phyloP scores from a whole-genome alignment of 2,113 vertebrate species.

The Paramisgurnus dabryanus region DNA sequence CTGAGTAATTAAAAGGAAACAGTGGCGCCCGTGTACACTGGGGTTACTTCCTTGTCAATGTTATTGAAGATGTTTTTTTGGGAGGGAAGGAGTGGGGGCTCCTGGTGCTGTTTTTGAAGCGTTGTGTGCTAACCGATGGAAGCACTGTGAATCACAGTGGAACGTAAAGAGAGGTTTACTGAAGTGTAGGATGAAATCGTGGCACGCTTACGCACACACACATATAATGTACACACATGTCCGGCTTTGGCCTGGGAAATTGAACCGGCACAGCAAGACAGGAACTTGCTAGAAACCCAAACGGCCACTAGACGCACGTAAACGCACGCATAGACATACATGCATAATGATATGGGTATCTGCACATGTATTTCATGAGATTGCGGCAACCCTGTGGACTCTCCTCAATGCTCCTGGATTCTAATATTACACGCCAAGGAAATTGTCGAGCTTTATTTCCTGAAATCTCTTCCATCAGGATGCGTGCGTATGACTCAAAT shows the following conservation, averaged over 20 bases:
- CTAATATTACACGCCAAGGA: constrained; percentile 80
- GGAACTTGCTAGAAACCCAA: constrained; percentile 19
- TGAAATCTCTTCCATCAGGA: constrained; percentile 72
- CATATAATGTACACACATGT: neutral
- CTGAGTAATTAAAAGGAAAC: constrained; percentile 28
- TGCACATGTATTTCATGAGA: constrained; percentile 5
- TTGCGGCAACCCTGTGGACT: constrained; percentile 62
- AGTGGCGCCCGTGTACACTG: constrained; percentile 15
- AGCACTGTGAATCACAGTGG: neutral
- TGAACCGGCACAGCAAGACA: constrained; percentile 39
- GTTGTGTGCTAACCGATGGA: neutral
- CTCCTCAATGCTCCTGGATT: constrained; percentile 67
- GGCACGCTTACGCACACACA: neutral
- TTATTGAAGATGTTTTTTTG: constrained; percentile 27
- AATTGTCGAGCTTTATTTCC: constrained; percentile 82
- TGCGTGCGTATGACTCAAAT: constrained; percentile 31
- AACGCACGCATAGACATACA: constrained; percentile 20
- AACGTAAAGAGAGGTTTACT: neutral
- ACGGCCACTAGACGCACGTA: neutral
- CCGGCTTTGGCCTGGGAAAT: constrained; percentile 25
- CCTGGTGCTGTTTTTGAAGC: neutral
- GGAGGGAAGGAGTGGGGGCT: neutral
- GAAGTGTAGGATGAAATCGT: neutral
- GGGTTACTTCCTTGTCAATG: constrained; percentile 28
- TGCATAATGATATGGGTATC: constrained; percentile 13